Base-by-base conservation (phyloP, 2,797 vertebrate genomes). In the Staurois parvus region DNA sequence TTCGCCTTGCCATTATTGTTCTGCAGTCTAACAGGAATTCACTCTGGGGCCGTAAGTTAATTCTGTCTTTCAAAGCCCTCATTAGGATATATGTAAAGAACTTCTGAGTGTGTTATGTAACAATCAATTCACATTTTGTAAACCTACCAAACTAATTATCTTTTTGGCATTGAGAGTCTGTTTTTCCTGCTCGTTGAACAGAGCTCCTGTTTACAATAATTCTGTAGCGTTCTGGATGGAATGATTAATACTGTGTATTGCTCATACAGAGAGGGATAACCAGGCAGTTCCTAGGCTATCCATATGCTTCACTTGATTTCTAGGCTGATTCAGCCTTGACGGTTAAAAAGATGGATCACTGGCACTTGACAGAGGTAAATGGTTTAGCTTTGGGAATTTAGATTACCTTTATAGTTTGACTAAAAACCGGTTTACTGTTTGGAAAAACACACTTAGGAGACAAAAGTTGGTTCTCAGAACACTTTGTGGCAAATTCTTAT, bases 51-150 rank as follows among this genome's bases (percentile, higher is more conserved):
- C 72, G 29, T 40, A 77, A 40, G n/a, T 11, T 79, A 73, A 68
- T 85, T 72, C 67, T 42, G 64, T 42, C 48, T 85, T 81, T 81
- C 77, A 85, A 70, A 85, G 32, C 12, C 64, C 73, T 85, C 28
- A 70, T 85, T 81, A 76, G 73, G 73, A 76, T 81, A 76, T 85
- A 70, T 80, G 64, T 85, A 85, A 69, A 85, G 66, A 76, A 85
- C 78, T 81, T 76, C 79, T 76, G 76, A 80, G 28, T 69, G 62
- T 75, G 75, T 79, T 80, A 66, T 85, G 77, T 85, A 85, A 85
- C 77, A 85, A 85, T 85, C 84, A 85, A 80, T 80, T 80, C 77
- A 74, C 77, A 85, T 85, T 85, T 80, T 85, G 84, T 85, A 80
- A 85, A 74, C 70, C 70, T 80, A 79, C 77, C 84, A 85, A 85